Percentiles rank a stretch among this genome's conserved stretches.
Evolutionary conservation across 2,797 vertebrate species (phyloP).

Genomic region (Typhlichthys subterraneus): DNA sequence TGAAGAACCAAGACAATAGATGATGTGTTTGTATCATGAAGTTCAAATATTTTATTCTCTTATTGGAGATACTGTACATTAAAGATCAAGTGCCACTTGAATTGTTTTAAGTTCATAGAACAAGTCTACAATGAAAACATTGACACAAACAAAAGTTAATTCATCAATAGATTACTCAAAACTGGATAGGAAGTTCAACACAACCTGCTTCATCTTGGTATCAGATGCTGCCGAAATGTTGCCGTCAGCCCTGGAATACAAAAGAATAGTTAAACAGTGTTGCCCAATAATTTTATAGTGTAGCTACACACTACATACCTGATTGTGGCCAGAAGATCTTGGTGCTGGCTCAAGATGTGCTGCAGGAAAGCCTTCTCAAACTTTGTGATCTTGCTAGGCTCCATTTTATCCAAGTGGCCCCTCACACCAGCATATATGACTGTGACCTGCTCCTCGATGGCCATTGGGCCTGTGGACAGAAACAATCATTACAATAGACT

Average conservation of each 20-base stretch:
- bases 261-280: slow-evolving; percentile 11
- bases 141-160: slow-evolving; percentile 55
- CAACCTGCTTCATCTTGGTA: slow-evolving; percentile 89
- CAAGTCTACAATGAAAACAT: slow-evolving; percentile 70
- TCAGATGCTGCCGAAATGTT: slow-evolving; percentile 88
- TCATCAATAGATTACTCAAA: slow-evolving; percentile 70
- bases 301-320: slow-evolving; percentile 68
- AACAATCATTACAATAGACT: not conserved
- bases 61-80: slow-evolving; percentile 85
- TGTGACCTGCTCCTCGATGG: slow-evolving; percentile 95
- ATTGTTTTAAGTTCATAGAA: slow-evolving; percentile 67
- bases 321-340: slow-evolving; percentile 85
- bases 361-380: slow-evolving; percentile 93
- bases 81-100: slow-evolving; percentile 77
- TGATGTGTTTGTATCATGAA: slow-evolving; percentile 9
- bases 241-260: slow-evolving; percentile 84
- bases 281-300: accelerated
- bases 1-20: not conserved
- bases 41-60: slow-evolving; percentile 85
- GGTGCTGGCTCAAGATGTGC: slow-evolving; percentile 90
- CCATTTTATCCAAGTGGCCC: slow-evolving; percentile 94
- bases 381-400: slow-evolving; percentile 95
- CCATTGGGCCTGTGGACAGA: slow-evolving; percentile 85
- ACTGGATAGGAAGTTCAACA: slow-evolving; percentile 86
- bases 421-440: slow-evolving; percentile 96